A percentile compares a stretch with the other conserved stretches of the same genome.
phyloP scores from a whole-genome alignment of 2,888 invertebrate species.

The Apantesis nais region DNA sequence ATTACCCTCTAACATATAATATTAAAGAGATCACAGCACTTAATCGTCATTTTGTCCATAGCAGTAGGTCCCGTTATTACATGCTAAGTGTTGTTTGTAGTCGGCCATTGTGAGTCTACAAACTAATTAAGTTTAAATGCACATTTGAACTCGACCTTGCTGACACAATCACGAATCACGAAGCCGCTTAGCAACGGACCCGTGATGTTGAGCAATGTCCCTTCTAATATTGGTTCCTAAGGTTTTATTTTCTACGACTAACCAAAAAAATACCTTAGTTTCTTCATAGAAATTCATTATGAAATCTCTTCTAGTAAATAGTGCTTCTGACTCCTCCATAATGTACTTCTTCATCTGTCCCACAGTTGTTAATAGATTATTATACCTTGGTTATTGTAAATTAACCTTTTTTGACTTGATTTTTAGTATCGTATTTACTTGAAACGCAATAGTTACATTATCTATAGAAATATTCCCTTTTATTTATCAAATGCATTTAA shows the following conservation, averaged over 20 bases:
- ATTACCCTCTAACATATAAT: background rate
- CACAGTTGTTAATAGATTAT: background rate
- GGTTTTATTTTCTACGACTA: constrained; percentile 27
- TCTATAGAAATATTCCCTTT: background rate
- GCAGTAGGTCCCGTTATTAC: constrained; percentile 1
- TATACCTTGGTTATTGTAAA: background rate
- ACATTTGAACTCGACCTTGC: constrained; percentile 58
- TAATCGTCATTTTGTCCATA: background rate
- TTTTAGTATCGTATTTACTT: background rate
- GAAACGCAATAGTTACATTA: background rate
- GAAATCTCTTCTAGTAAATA: background rate
- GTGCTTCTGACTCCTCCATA: background rate
- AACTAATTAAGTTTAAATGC: constrained; percentile 55
- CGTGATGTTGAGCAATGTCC: constrained; percentile 56
- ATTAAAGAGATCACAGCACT: background rate
- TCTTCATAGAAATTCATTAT: background rate
- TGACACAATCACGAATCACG: constrained; percentile 55
- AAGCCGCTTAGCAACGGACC: constrained; percentile 40
- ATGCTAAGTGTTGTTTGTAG: constrained; percentile 1
- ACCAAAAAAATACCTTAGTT: background rate
- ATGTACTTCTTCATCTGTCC: background rate
- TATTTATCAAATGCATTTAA: too few relatives aligned
- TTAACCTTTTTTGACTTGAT: background rate
- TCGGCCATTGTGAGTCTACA: constrained; percentile 37
- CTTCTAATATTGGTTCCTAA: constrained; percentile 59